Base-by-base conservation (phyloP, 2,113 vertebrate genomes). In the Athene noctua region DNA sequence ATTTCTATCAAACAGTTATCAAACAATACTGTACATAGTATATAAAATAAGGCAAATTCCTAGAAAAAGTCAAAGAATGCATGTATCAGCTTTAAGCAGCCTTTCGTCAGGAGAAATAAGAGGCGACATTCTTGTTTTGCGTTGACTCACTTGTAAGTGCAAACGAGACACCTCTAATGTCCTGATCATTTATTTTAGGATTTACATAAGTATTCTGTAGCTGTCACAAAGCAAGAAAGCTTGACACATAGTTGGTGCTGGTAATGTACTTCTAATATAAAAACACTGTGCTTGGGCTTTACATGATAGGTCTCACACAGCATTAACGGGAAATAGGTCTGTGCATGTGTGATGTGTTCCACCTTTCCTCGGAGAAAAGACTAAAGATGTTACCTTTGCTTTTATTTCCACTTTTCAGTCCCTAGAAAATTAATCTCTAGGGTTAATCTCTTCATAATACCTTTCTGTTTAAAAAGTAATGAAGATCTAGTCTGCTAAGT, bases 251-350 rank as follows among this genome's bases (percentile, higher is more conserved):
- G 25, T 65, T 34, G 9, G 23, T 65, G 14, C 38, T 90, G 20
- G 7, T 75, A 47, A 47, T 32, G 4, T 70, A 18, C 32, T 63
- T 81, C 23, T 38, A 30, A 61, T 49, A 10, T 42, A 65, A 32
- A 38, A 52, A 36, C 22, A 44, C 30, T 61, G 23, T 68, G 6
- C 25, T 29, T 54, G 10, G 16, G 3, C 6, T 77, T n/a, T 86
- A 27, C 1, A 9, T 23, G 7, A 6, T 40, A 34, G 0, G 0
- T 46, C 29, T 67, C 27, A 29, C 13, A 22, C 4, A 32, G 8
- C 42, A 20, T 63, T 68, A 73, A 21, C 19, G 13, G 22, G 15
- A 70, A 62, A 11, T 72, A 55, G 5, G 23, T 44, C 19, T 47
- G 5, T 20, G 7, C 17, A 10, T 51, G 9, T 59, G 54, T 30